Conservation (phyloP, 1,140 invertebrate genomes). For the Calycopis cecrops region DNA sequence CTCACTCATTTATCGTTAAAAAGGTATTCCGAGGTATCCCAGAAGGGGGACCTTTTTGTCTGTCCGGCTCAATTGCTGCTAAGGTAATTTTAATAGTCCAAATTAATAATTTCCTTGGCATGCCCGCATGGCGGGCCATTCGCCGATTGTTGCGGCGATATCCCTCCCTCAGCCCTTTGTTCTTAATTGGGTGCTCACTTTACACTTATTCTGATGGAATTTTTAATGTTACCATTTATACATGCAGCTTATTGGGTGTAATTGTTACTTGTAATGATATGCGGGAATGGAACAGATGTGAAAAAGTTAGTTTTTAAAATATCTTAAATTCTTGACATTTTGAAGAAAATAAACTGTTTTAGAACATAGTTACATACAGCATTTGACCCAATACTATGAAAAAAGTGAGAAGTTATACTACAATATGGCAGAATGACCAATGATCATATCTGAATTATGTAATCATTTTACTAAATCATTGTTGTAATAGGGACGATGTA, state of each 20-base stretch:
- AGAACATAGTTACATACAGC: too few species aligned
- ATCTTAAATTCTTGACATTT: too few species aligned
- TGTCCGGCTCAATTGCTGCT: constrained; percentile 39
- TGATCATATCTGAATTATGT: too few species aligned
- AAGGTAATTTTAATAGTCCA: constrained; percentile 50
- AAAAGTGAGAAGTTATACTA: too few species aligned
- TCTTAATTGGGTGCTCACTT: constrained; percentile 39
- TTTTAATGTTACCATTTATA: constrained; percentile 29
- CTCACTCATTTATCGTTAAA: constrained; percentile 20
- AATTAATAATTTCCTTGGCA: constrained; percentile 50
- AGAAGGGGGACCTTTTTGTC: constrained; percentile 39
- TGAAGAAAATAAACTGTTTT: too few species aligned
- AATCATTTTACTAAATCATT: too few species aligned
- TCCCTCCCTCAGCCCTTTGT: constrained; percentile 38
- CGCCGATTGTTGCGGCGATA: constrained; percentile 34
- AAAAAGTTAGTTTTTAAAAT: too few species aligned
- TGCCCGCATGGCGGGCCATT: constrained; percentile 36
- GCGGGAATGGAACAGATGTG: background rate
- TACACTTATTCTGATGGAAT: constrained; percentile 35
- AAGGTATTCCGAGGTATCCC: constrained; percentile 29
- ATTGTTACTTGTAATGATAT: constrained; percentile 5
- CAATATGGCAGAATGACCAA: too few species aligned
- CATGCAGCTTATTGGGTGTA: background rate
- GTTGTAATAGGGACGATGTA: too few species aligned
- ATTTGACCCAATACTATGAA: too few species aligned